These are phyloP conservation scores for Phengaris arion DNA, from an alignment of 2,888 invertebrate genomes.

Conservation along the genomic window DNA sequence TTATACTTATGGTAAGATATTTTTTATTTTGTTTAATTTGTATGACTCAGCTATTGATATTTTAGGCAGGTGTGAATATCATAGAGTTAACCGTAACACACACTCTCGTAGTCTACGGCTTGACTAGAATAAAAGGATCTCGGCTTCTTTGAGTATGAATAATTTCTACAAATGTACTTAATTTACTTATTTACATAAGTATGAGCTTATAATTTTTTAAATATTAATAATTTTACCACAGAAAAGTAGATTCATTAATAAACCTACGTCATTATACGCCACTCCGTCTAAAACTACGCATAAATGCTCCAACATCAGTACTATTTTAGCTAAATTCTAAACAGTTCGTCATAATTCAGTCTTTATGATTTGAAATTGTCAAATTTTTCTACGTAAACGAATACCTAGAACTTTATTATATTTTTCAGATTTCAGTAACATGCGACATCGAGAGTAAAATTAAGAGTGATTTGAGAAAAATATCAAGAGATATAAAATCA, in stretches of 20 bases:
- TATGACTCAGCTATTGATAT: neutral
- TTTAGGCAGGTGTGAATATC: neutral
- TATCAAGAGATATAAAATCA: constrained; percentile 22
- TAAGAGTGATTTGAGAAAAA: constrained; percentile 3
- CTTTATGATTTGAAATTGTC: neutral
- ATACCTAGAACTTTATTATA: neutral
- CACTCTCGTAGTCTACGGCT: too few species aligned
- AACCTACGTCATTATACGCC: too few species aligned
- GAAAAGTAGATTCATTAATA: too few species aligned
- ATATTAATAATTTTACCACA: neutral
- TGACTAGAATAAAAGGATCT: too few species aligned
- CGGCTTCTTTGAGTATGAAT: too few species aligned
- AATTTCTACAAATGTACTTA: too few species aligned
- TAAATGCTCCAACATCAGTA: too few species aligned
- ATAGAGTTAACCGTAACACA: too few species aligned
- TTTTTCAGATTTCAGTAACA: constrained; percentile 25
- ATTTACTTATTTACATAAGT: too few species aligned
- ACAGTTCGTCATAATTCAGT: neutral
- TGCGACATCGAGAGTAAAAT: constrained; percentile 26
- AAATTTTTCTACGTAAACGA: neutral
- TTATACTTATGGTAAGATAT: constrained; percentile 12
- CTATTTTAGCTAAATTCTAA: too few species aligned
- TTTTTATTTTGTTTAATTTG: neutral
- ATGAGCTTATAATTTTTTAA: neutral
- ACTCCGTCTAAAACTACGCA: too few species aligned